Evolutionary conservation across 2,888 invertebrate species (phyloP).

Genomic region (Drosophila vallismaia): DNA sequence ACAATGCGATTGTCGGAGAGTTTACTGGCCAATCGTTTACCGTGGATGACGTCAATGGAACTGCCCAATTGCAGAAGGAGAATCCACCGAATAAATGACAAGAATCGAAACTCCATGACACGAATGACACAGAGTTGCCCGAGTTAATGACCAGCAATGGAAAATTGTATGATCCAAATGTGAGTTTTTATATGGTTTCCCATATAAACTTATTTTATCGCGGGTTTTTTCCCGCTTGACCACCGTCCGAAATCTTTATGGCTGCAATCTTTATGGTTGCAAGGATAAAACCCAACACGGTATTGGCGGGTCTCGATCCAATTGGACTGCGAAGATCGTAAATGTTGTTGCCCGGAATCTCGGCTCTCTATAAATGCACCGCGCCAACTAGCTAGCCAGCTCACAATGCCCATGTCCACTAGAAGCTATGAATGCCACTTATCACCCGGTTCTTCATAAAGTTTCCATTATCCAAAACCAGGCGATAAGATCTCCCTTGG

Average conservation of each 20-base stretch:
- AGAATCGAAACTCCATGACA: conserved; percentile 19
- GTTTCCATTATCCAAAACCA: conserved; percentile 25
- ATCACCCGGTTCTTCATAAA: conserved; percentile 52
- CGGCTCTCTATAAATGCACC: conserved; percentile 47
- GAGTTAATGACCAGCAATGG: conserved; percentile 69
- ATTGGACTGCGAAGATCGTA: conserved; percentile 52
- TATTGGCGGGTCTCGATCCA: conserved; percentile 37
- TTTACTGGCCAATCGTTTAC: conserved; percentile 60
- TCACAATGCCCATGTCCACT: conserved; percentile 21
- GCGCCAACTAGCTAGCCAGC: conserved; percentile 3
- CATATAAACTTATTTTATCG: conserved; percentile 47
- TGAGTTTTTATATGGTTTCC: conserved; percentile 61
- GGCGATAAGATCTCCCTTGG: conserved; percentile 47
- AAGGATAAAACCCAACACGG: conserved; percentile 56
- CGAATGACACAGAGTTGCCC: conserved; percentile 12
- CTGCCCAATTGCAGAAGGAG: conserved; percentile 47
- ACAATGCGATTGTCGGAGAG: conserved; percentile 64
- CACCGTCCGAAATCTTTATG: conserved; percentile 58
- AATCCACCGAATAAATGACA: conserved; percentile 18
- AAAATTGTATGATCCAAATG: conserved; percentile 35
- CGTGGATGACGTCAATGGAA: conserved; percentile 66
- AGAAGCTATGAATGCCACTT: conserved; percentile 42
- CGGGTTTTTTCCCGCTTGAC: conserved; percentile 25
- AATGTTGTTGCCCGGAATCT: conserved; percentile 42
- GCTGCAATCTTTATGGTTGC: conserved; percentile 55